Evolutionary conservation across 2,797 vertebrate species (phyloP).

Genomic region (Bradypus variegatus): DNA sequence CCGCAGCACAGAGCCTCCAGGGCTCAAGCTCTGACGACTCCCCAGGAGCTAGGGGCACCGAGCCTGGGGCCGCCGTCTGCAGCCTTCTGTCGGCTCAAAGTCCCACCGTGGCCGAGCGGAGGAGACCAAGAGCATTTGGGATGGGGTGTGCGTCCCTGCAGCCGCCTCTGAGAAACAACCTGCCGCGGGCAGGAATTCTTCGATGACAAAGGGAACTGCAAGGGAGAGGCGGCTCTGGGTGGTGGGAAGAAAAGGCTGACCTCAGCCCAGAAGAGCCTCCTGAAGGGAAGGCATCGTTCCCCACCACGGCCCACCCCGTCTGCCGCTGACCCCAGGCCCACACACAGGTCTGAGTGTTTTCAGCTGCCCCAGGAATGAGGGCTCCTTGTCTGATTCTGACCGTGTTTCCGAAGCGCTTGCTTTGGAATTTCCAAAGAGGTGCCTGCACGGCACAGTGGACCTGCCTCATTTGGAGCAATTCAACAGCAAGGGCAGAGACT

Average conservation of each 20-base stretch:
- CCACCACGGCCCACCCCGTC: accelerated
- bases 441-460: no score
- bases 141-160: neutral
- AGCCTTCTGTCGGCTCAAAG: no score
- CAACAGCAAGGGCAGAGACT: neutral
- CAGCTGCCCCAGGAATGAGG: neutral
- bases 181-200: neutral
- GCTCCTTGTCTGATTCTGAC: neutral
- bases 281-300: neutral
- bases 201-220: neutral
- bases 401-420: neutral
- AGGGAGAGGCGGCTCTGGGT: neutral
- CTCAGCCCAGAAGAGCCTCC: neutral
- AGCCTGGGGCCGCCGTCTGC: no score
- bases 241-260: neutral
- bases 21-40: no score
- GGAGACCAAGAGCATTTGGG: neutral
- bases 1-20: no score
- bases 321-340: no score
- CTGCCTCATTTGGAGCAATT: neutral
- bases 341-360: neutral
- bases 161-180: neutral
- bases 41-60: no score
- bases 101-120: no score
- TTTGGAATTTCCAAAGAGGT: neutral